Base-by-base conservation (phyloP, 2,113 vertebrate genomes). In the Oryzias woworae region DNA sequence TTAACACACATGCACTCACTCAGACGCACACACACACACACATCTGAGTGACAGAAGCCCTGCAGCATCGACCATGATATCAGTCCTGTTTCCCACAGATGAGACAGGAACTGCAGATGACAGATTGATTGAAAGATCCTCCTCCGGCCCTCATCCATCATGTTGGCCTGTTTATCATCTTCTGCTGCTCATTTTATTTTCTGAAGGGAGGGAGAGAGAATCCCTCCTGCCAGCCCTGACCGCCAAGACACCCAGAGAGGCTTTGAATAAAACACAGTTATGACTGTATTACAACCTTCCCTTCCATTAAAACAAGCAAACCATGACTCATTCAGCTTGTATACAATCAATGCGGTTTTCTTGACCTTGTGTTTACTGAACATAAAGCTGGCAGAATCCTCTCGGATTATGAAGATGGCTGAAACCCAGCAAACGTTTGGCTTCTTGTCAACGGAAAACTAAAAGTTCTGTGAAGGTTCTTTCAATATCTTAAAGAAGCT, bases 101-200 rank as follows among this genome's bases (percentile, higher is more conserved):
- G 81, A 71, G 75, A 78, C 56, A 20, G 80, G 77, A 86, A 85
- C 82, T 71, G 50, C n/a, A 58, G 84, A 86, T 85, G 82, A 89
- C 82, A 84, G 83, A 85, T 85, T 90, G 89, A 90, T 90, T 82
- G 88, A 86, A 85, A 80, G 73, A 75, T 77, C 65, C 28, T 53
- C 67, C 55, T 66, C 48, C 28, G 43, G 60, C 69, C 46, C 49
- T 58, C 85, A 83, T 87, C 71, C 72, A 72, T 86, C 80, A 80
- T 57, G 58, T 23, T 45, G 36, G 57, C 24, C 67, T 62, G 62
- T 77, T 82, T 73, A 77, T 83, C 75, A 79, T 83, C 68, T 6
- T 16, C 71, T 57, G 57, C 77, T 73, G 53, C 26, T 70, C 70
- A 58, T 56, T 62, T 59, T 51, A 57, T 83, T 44, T 78, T 54